These are phyloP conservation scores for Aproaerema taeniolella DNA, from an alignment of 2,888 invertebrate genomes.

Conservation along the genomic window DNA sequence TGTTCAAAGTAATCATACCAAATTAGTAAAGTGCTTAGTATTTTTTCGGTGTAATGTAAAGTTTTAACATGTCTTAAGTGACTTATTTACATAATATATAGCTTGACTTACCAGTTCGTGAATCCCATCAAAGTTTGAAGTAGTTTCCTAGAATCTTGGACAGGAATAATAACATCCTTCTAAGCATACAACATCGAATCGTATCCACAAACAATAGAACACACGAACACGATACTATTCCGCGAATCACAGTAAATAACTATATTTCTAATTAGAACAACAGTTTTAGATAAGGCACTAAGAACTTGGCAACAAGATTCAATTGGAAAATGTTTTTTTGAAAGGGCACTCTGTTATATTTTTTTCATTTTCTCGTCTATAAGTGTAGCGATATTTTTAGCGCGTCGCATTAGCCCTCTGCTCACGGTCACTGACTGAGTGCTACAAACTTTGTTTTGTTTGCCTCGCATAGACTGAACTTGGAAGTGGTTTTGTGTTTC, in stretches of 20 bases:
- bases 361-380: constrained; percentile 26
- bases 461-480: constrained; percentile 21
- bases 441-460: constrained; percentile 26
- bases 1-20: too few species aligned
- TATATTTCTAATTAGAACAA: constrained; percentile 13
- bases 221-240: constrained; percentile 42
- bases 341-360: constrained; percentile 19
- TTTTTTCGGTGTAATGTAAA: too few species aligned
- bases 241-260: constrained; percentile 44
- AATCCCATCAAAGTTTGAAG: constrained; percentile 65
- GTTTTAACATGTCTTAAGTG: too few species aligned
- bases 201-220: constrained; percentile 52
- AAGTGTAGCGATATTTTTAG: constrained; percentile 45
- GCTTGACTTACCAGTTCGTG: constrained; percentile 56
- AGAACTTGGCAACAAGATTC: not conserved
- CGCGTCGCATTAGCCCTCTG: constrained; percentile 30
- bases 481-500: constrained; percentile 7
- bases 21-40: too few species aligned
- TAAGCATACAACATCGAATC: constrained; percentile 45
- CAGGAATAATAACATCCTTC: constrained; percentile 59
- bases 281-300: constrained; percentile 23
- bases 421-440: constrained; percentile 44
- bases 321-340: constrained; percentile 1
- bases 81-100: too few species aligned
- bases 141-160: constrained; percentile 42